A percentile compares a stretch with the other conserved stretches of the same genome.
phyloP scores from a whole-genome alignment of 2,797 vertebrate genomes.

The Paratrypauchen microcephalus region DNA sequence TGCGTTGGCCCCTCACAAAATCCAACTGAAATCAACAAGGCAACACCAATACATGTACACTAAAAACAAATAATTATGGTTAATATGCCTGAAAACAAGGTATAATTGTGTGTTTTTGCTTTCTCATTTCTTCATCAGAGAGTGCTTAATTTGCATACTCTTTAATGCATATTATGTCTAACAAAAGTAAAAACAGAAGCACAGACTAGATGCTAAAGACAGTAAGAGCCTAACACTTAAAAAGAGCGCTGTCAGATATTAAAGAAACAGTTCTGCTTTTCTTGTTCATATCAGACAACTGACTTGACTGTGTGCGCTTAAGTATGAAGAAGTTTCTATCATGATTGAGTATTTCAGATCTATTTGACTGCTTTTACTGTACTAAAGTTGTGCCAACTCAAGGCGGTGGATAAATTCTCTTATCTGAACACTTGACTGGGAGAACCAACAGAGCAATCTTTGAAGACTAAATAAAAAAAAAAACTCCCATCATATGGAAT shows the following conservation, averaged over 20 bases:
- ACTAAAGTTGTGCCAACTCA: slow-evolving; percentile 18
- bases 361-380: slow-evolving; percentile 21
- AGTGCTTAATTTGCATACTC: slow-evolving; percentile 29
- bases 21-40: not conserved
- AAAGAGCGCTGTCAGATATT: slow-evolving; percentile 43
- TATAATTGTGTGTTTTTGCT: not conserved
- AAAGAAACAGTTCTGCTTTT: slow-evolving; percentile 14
- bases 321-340: slow-evolving; percentile 9
- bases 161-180: slow-evolving; percentile 6
- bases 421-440: not conserved
- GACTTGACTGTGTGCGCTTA: slow-evolving; percentile 18
- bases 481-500: not conserved
- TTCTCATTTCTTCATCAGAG: too few relatives aligned
- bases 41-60: not conserved
- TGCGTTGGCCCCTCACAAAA: not conserved
- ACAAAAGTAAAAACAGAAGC: slow-evolving; percentile 48
- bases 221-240: slow-evolving; percentile 19
- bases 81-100: not conserved
- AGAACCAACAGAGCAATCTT: too few relatives aligned
- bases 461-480: too few relatives aligned
- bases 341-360: slow-evolving; percentile 20
- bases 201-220: slow-evolving; percentile 25
- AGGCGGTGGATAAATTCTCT: slow-evolving; percentile 24
- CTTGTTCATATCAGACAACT: slow-evolving; percentile 15
- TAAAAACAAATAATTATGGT: not conserved